Evolutionary conservation across 2,113 vertebrate genomes (phyloP), one percentile per base, ranked within the genome.

Genomic region (Nothoprocta pentlandii): DNA sequence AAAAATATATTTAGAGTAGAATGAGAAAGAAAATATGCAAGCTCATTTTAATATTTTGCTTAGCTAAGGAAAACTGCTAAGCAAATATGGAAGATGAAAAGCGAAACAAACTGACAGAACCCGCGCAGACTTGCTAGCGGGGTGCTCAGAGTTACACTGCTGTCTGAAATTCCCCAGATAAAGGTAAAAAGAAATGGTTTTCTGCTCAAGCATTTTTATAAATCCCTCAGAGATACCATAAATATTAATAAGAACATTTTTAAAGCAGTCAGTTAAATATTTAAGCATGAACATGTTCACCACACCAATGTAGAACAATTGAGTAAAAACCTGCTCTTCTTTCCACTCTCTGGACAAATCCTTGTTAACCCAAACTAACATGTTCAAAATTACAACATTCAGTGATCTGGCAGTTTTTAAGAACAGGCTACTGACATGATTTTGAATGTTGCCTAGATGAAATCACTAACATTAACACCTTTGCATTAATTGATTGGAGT

Each of bases 391-490:
- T 96, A 92, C 74, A 96, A 64, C 85, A 97, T 76, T 90, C 84
- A 97, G 90, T 90, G 92, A 95, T 90, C 80, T 94, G 94, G 80
- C 87, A 96, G 92, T 76, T 95, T 96, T 96, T 94, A 96, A 89
- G 89, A 97, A 95, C 90, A 89, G 51, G 96, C 95, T 95, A 96
- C 95, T 96, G 94, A 96, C 96, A 97, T 8, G 30, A 74, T 93
- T 98, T 90, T 96, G 88, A 97, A 96, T 91, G 96, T 93, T 97
- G 95, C 89, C 85, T 87, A 91, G 94, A 96, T 95, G 58, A 96
- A 97, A 97, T 94, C 84, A 92, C 93, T 95, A 97, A 94, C 95
- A 95, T 94, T 97, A 97, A 97, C 96, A 97, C 92, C 90, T 96
- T 96, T 95, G 91, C 62, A n/a, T 91, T 94, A 97, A 97, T 97